Evolutionary conservation across 2,888 invertebrate species (phyloP).

Genomic region (Chrysolina americana): DNA sequence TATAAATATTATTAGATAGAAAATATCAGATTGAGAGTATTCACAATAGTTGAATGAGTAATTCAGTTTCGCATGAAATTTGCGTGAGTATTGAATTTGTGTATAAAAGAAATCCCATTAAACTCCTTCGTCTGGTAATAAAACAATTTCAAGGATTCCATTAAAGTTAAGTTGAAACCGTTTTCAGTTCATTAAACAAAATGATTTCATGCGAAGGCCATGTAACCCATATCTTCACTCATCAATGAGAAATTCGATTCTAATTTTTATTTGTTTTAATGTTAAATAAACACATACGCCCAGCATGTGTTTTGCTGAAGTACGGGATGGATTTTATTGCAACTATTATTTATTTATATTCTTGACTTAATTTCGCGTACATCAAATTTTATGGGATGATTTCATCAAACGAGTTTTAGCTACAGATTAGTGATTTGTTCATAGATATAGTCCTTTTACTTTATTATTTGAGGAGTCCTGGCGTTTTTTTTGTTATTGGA

Average conservation of each 20-base stretch:
- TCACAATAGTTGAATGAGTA: too few relatives aligned
- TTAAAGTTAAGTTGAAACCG: background rate
- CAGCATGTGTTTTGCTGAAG: background rate
- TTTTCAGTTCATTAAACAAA: background rate
- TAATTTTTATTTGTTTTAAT: background rate
- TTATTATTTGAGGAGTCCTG: too few relatives aligned
- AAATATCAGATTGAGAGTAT: too few relatives aligned
- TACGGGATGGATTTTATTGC: background rate
- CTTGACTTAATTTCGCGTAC: background rate
- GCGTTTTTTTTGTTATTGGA: too few relatives aligned
- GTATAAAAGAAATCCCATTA: background rate
- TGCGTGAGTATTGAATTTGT: background rate
- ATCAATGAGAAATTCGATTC: slow-evolving; percentile 2
- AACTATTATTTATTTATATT: background rate
- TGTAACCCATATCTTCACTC: background rate
- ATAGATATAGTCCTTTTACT: too few relatives aligned
- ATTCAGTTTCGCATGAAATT: too few relatives aligned
- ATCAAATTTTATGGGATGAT: background rate
- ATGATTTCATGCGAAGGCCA: background rate
- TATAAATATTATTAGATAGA: too few relatives aligned
- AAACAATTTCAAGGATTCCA: background rate
- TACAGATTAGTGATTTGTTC: background rate
- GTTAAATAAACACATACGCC: slow-evolving; percentile 19
- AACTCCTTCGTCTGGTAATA: background rate
- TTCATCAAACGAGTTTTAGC: background rate